Percentiles rank a stretch among this genome's conserved stretches.
Conservation (phyloP, 2,888 invertebrate genomes). For the Linnaemya tessellans region DNA sequence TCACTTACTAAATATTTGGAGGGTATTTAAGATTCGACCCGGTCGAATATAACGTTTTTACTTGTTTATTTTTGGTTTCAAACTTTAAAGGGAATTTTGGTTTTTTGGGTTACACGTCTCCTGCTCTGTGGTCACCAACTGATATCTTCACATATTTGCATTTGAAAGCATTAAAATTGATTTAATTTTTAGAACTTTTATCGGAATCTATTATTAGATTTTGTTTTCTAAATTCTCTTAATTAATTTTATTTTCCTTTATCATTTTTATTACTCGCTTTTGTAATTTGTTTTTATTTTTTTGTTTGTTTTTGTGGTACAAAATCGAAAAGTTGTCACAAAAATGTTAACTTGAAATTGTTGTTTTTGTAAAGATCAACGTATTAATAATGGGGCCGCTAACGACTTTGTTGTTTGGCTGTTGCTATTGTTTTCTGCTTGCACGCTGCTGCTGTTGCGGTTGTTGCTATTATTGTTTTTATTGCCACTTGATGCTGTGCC, state of each 20-base stretch:
- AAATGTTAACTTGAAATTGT: neutral
- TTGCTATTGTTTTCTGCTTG: conserved; percentile 33
- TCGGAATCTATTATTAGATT: neutral
- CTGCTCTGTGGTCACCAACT: too few species aligned
- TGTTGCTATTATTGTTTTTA: conserved; percentile 40
- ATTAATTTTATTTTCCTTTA: neutral
- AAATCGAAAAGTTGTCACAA: conserved; percentile 50
- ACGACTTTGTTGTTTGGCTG: conserved; percentile 12
- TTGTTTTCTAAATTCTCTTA: conserved; percentile 2
- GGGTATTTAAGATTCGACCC: too few species aligned
- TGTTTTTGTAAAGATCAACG: conserved; percentile 33
- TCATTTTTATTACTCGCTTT: neutral
- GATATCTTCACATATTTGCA: too few species aligned
- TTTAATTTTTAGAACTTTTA: too few species aligned
- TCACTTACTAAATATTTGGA: too few species aligned
- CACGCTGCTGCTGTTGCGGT: conserved; percentile 14
- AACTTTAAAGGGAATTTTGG: too few species aligned
- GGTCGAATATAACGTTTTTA: too few species aligned
- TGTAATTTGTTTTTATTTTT: neutral
- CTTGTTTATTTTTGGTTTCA: too few species aligned
- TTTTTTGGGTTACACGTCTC: too few species aligned
- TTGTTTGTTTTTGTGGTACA: neutral
- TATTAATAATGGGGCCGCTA: conserved; percentile 1
- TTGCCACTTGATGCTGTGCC: conserved; percentile 62
- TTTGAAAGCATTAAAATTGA: too few species aligned